These are phyloP conservation scores for Morelia viridis DNA, from an alignment of 2,797 vertebrate genomes.

Conservation along the genomic window DNA sequence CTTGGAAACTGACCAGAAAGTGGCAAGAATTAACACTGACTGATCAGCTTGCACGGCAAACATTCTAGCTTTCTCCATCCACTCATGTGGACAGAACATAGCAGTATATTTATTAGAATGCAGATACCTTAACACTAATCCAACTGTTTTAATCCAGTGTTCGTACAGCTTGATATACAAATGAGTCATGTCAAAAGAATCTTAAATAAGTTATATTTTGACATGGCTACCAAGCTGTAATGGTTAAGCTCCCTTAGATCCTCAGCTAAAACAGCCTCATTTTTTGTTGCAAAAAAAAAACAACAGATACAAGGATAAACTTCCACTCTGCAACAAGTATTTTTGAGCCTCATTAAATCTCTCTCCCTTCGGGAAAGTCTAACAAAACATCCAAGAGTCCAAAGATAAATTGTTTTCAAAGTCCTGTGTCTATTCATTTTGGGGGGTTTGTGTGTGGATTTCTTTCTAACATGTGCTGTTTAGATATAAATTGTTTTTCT, in stretches of 20 bases:
- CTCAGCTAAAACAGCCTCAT: not conserved
- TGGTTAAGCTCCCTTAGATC: not conserved
- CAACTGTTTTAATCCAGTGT: not conserved
- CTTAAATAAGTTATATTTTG: too few relatives aligned
- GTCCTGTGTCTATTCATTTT: not conserved
- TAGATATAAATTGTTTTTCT: not conserved
- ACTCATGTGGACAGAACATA: not conserved
- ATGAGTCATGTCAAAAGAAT: not conserved
- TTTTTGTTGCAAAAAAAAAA: not conserved
- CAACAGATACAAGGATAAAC: not conserved
- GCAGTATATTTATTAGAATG: not conserved
- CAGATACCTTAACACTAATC: not conserved
- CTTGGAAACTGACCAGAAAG: not conserved
- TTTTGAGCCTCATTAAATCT: not conserved
- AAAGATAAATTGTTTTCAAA: constrained; percentile 17
- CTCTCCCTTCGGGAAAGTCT: not conserved
- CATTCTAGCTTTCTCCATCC: not conserved
- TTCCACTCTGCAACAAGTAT: not conserved
- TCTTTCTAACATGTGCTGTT: not conserved
- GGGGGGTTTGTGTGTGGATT: not conserved
- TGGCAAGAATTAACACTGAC: not conserved
- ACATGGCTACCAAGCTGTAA: not conserved
- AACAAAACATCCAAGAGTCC: not conserved
- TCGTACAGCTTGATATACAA: not conserved
- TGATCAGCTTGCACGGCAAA: not conserved